Conservation (phyloP, 2,888 invertebrate species). For the Agriopis leucophaearia region DNA sequence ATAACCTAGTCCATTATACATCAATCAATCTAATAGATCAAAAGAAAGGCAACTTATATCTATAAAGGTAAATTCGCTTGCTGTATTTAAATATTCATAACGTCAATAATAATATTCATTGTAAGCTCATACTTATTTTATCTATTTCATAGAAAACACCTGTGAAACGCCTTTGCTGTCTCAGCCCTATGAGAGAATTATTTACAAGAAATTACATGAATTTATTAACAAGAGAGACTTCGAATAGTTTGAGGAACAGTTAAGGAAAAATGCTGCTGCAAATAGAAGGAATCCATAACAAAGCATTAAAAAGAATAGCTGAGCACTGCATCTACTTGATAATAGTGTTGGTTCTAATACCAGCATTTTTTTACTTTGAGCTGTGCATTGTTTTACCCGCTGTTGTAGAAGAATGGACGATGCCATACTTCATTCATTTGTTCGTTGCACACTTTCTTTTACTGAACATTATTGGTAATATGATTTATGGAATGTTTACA, state of each 20-base stretch:
- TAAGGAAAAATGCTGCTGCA: slow-evolving; percentile 64
- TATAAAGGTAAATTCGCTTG: too few relatives aligned
- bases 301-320: slow-evolving; percentile 63
- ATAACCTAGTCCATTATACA: too few relatives aligned
- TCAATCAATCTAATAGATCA: too few relatives aligned
- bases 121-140: too few relatives aligned
- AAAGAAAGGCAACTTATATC: too few relatives aligned
- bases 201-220: neutral
- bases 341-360: slow-evolving; percentile 88
- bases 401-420: slow-evolving; percentile 85
- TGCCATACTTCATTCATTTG: slow-evolving; percentile 86
- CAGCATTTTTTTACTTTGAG: slow-evolving; percentile 90
- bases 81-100: too few relatives aligned
- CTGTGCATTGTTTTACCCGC: slow-evolving; percentile 91
- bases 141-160: neutral
- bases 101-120: too few relatives aligned
- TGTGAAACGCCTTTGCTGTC: neutral
- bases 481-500: slow-evolving; percentile 90
- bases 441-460: slow-evolving; percentile 89
- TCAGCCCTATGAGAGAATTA: too few relatives aligned
- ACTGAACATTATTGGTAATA: slow-evolving; percentile 92
- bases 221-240: neutral
- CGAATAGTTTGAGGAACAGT: neutral
- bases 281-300: slow-evolving; percentile 64
- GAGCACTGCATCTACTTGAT: slow-evolving; percentile 84